phyloP scores from a whole-genome alignment of 2,888 invertebrate genomes.

The Drosophila nr. medialis region DNA sequence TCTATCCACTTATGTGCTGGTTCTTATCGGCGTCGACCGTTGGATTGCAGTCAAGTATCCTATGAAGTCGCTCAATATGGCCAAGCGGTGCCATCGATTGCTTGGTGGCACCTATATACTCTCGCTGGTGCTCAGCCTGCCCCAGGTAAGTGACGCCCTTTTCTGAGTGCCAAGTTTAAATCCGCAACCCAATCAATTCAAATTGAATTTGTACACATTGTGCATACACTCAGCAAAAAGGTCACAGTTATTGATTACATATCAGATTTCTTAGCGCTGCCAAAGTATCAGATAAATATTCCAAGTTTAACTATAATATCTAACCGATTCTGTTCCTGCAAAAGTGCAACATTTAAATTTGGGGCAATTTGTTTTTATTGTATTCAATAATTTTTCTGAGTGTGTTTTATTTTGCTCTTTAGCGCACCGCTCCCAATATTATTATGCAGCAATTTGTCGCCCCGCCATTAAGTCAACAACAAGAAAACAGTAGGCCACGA shows the following conservation, averaged over 20 bases:
- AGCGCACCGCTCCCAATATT: not conserved
- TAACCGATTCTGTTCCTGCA: not conserved
- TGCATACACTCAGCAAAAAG: constrained; percentile 5
- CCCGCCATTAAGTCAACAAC: constrained; percentile 51
- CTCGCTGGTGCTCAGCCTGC: constrained; percentile 90
- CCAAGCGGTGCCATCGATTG: constrained; percentile 89
- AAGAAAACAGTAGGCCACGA: not conserved
- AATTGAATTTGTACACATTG: constrained; percentile 31
- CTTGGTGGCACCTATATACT: constrained; percentile 90
- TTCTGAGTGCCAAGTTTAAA: constrained; percentile 2
- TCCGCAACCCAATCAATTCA: constrained; percentile 38
- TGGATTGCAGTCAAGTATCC: constrained; percentile 93
- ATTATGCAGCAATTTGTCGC: constrained; percentile 57
- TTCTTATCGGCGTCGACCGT: constrained; percentile 92
- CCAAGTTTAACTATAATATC: not conserved
- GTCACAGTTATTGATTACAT: not conserved
- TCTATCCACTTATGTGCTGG: constrained; percentile 92
- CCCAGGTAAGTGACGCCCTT: constrained; percentile 88
- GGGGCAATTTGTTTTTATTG: not conserved
- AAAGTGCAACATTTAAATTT: not conserved
- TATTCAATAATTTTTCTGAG: not conserved
- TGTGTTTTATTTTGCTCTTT: not conserved
- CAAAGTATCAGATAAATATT: not conserved
- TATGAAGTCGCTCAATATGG: constrained; percentile 89
- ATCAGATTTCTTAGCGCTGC: not conserved